Evolutionary conservation across 2,888 invertebrate genomes (phyloP), one percentile per base, ranked within the genome.

Genomic region (Harpalus rufipes): DNA sequence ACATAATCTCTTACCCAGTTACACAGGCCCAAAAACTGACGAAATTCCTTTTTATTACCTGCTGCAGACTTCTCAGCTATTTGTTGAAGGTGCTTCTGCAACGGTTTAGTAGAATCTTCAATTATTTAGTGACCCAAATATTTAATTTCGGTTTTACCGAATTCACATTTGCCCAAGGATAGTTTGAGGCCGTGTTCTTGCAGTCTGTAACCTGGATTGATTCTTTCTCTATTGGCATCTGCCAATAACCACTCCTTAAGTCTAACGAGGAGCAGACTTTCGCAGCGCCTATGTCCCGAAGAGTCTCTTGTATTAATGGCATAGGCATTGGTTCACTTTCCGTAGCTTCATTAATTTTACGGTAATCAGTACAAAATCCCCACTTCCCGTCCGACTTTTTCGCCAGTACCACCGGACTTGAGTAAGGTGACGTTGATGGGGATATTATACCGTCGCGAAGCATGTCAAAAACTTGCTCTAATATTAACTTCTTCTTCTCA

Each of bases 201-300:
- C 0, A 88, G 65, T 88, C 89, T 0, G 89, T 89, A 6, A 86
- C 85, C 59, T 81, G 85, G 12, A 86, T 87, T 0, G 87, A 85
- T 3, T 84, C 61, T 1, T 78, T 83, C 2, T 86, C 86, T 86
- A 89, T 85, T 1, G 87, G 88, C 0, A 89, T 84, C 51, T 89
- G 89, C 89, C 89, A 89, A 63, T 89, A 90, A 3, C 89, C 88
- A 74, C 87, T 87, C 39, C 87, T 87, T 5, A 89, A 81, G 16
- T 90, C 89, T 1, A 89, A 68, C 8, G 88, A 88, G 1, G 88
- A 85, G 61, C 89, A 89, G 6, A 88, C 84, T n/a, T 59, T 81
- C 0, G 89, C 89, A 7, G 63, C 59, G 0, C 89, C 88, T 0
- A 89, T 21, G 1, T 61, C 61, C 12, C 12, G 2, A 51, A 51